Evolutionary conservation across 2,113 vertebrate species (phyloP).

Genomic region (Apteryx owenii): DNA sequence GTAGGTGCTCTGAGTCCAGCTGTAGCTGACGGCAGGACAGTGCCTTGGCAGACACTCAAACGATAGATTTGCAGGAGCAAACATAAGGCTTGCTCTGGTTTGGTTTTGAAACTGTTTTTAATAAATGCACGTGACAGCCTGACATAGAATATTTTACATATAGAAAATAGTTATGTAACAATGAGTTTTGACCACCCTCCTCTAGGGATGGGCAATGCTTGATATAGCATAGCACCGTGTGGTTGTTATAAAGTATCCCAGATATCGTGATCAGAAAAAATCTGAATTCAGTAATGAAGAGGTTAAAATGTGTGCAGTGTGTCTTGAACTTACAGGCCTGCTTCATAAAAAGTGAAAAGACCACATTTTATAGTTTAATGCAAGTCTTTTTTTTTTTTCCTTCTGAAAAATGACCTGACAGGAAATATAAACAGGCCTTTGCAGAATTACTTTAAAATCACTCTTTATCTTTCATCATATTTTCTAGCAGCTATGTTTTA

Average conservation of each 20-base stretch:
- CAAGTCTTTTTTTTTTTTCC: background rate
- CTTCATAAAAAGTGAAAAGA: background rate
- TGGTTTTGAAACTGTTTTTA: background rate
- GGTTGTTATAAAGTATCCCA: background rate
- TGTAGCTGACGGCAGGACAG: background rate
- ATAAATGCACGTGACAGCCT: background rate
- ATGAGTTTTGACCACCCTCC: background rate
- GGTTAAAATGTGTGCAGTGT: background rate
- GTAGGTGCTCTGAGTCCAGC: background rate
- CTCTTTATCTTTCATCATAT: conserved; percentile 1
- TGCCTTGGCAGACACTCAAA: background rate
- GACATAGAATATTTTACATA: background rate
- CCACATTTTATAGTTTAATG: conserved; percentile 9
- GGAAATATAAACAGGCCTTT: conserved; percentile 4
- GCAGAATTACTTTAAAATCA: conserved; percentile 3
- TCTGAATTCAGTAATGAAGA: background rate
- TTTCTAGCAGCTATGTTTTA: conserved; percentile 42
- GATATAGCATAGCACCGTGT: background rate
- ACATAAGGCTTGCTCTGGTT: background rate
- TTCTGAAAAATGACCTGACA: conserved; percentile 40
- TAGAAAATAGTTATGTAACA: background rate
- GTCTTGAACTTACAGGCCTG: background rate
- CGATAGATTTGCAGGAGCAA: background rate
- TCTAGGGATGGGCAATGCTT: background rate
- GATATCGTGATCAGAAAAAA: background rate